A percentile compares a stretch with the other conserved stretches of the same genome.
phyloP scores from a whole-genome alignment of 2,797 vertebrate genomes.

The Tamandua tetradactyla region DNA sequence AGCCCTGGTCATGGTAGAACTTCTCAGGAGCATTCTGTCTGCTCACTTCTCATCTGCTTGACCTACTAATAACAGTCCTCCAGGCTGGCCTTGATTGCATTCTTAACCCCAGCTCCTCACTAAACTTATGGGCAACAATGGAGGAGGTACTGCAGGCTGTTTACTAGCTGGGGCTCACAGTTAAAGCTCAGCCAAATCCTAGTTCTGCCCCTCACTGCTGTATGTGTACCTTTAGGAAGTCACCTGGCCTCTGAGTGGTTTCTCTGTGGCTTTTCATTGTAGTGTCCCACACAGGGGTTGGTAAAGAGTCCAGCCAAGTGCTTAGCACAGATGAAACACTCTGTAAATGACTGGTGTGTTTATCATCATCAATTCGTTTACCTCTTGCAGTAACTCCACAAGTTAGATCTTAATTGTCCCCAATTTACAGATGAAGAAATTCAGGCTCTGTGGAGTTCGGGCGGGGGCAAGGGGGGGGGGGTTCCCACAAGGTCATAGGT shows the following conservation, averaged over 20 bases:
- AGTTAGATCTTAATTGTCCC: too few species aligned
- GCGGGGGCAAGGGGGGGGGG: too few species aligned
- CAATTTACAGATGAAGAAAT: background rate
- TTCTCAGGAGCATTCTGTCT: background rate
- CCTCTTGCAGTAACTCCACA: background rate
- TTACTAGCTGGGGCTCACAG: background rate
- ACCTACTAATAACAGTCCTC: background rate
- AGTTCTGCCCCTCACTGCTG: background rate
- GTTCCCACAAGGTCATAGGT: background rate
- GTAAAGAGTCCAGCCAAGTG: background rate
- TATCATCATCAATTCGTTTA: background rate
- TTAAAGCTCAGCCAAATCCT: background rate
- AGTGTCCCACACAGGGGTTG: background rate
- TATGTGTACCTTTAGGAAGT: background rate
- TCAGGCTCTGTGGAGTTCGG: background rate
- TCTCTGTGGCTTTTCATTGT: background rate
- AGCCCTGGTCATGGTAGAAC: background rate
- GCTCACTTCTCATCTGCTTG: background rate
- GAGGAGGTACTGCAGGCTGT: background rate
- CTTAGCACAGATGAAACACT: background rate
- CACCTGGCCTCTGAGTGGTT: background rate
- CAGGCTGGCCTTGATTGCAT: background rate
- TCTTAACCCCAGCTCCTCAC: background rate
- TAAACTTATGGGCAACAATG: background rate
- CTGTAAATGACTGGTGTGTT: constrained; percentile 21